Evolutionary conservation across 2,888 invertebrate genomes (phyloP).

Genomic region (Actias luna): DNA sequence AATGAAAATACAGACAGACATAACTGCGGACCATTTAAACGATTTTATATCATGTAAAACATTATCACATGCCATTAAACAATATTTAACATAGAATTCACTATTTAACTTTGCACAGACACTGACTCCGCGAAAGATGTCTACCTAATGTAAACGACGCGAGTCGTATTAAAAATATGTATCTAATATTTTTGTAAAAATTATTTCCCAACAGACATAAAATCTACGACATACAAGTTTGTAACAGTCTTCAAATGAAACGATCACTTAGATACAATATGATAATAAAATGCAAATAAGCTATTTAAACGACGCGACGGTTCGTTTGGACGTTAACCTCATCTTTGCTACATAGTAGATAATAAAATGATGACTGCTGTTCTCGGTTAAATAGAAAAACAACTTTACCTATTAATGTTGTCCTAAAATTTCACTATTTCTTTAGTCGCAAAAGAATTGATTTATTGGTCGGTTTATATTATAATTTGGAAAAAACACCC

Average conservation of each 20-base stretch:
- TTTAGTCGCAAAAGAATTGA: constrained; percentile 26
- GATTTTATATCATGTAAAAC: not conserved
- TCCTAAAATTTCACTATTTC: constrained; percentile 24
- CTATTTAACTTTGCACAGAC: not conserved
- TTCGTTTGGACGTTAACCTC: constrained; percentile 54
- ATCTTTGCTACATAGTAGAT: constrained; percentile 28
- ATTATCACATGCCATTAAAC: not conserved
- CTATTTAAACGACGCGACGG: constrained; percentile 32
- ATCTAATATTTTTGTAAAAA: not conserved
- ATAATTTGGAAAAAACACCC: constrained; percentile 40
- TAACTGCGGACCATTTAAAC: not conserved
- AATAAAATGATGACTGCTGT: constrained; percentile 38
- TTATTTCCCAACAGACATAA: not conserved
- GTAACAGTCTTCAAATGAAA: constrained; percentile 39
- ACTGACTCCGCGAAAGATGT: not conserved
- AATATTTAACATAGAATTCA: not conserved
- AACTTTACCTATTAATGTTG: constrained; percentile 27
- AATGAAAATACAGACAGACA: not conserved
- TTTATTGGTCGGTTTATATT: constrained; percentile 33
- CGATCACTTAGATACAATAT: constrained; percentile 37
- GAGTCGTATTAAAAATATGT: not conserved
- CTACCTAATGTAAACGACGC: not conserved
- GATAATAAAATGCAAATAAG: constrained; percentile 55
- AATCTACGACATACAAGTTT: constrained; percentile 11
- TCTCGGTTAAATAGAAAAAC: constrained; percentile 37